Evolutionary conservation across 1,140 invertebrate genomes (phyloP), one percentile per base, ranked within the genome.

Genomic region (Cheumatopsyche charites): DNA sequence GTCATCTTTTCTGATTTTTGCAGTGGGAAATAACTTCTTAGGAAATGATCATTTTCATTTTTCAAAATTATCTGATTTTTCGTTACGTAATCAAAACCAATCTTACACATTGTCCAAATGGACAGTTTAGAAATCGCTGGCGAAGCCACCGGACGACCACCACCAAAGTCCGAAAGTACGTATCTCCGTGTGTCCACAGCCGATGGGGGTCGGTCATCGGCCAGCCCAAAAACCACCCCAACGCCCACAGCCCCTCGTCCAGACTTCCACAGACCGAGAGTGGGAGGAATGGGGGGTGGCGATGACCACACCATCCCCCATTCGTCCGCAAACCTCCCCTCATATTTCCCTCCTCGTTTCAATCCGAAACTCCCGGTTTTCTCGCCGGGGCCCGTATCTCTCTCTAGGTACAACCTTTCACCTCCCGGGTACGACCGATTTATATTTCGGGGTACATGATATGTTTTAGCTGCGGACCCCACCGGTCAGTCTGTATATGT

Each of bases 391-490:
- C 29, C 49, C 66, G 42, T 68, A 68, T 68, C 66, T 68, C 66
- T 68, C 66, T 68, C 66, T 55, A 55, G 66, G 49, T 68, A 68
- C 49, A 68, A 68, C 66, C 66, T 68, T 68, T 71, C 62, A 71
- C 63, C 71, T 72, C 63, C 71, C 65, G 45, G 26, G 66, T 58
- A 62, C 55, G 2, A 25, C 63, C 71, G 71, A 72, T 72, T 72
- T 72, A 72, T 72, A 72, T 68, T 72, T 72, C 36, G 63, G 29
- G 62, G 70, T 61, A 58, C 45, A 72, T 72, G 70, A 72, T 72
- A 72, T 58, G 70, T 63, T 58, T 67, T 71, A 42, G 29, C 67
- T 23, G 9, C 17, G 21, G 23, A 15, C 43, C 62, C 36, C 55
- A n/a, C 21, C 17, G 11, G 23, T 6, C 25, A 23, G 23, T 25